Conservation (phyloP, 2,113 vertebrate genomes). For the Menura novaehollandiae region DNA sequence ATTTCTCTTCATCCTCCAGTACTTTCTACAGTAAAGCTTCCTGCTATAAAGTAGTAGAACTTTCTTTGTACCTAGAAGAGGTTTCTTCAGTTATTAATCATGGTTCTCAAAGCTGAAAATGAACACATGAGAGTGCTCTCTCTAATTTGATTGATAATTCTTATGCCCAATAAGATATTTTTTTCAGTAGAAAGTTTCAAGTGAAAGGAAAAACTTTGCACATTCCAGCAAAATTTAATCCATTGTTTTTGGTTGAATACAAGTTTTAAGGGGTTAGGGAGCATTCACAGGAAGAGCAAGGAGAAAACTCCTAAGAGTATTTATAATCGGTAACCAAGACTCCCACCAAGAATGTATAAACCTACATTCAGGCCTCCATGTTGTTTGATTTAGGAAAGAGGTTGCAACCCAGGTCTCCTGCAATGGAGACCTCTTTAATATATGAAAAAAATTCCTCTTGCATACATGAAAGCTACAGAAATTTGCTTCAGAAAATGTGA, state of each 20-base stretch:
- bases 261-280: not conserved
- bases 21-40: not conserved
- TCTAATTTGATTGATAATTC: not conserved
- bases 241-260: not conserved
- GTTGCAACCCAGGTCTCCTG: not conserved
- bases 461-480: not conserved
- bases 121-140: not conserved
- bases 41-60: not conserved
- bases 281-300: not conserved
- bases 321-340: not conserved
- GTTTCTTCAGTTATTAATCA: not conserved
- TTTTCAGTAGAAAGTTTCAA: not conserved
- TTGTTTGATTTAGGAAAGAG: not conserved
- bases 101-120: not conserved
- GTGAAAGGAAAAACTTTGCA: not conserved
- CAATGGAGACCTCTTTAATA: not conserved
- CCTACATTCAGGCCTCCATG: not conserved
- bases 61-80: not conserved
- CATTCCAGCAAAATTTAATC: not conserved
- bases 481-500: not conserved
- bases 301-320: not conserved
- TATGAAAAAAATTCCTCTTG: not conserved
- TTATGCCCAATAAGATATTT: not conserved
- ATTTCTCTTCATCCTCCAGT: not conserved
- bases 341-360: not conserved